Conservation (phyloP, 64 coral and sea anemone genomes). For the Dendrophyllia cribrosa region DNA sequence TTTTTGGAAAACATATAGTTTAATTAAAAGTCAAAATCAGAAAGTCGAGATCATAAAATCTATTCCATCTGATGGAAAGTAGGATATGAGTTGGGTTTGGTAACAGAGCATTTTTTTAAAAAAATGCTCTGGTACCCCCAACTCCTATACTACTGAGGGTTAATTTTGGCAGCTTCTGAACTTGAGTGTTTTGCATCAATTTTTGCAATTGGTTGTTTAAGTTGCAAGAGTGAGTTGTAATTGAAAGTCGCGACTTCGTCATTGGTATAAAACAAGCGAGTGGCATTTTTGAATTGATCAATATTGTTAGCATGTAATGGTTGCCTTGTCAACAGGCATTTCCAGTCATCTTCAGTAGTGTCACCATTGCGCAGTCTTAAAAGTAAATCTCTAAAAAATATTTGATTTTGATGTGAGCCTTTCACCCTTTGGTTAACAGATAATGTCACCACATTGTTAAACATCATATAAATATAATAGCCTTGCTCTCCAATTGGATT, state of each 20-base stretch:
- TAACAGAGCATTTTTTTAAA: too few species aligned
- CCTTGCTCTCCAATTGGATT: background rate
- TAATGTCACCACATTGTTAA: background rate
- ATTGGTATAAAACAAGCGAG: background rate
- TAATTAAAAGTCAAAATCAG: too few species aligned
- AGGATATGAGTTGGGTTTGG: too few species aligned
- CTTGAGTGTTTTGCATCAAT: conserved; percentile 52
- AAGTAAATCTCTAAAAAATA: background rate
- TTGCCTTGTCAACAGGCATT: background rate
- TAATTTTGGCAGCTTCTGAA: conserved; percentile 42
- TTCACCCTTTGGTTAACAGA: background rate
- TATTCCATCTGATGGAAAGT: too few species aligned
- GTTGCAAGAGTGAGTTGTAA: conserved; percentile 14
- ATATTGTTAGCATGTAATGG: background rate
- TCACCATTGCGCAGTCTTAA: background rate
- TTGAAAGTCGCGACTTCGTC: background rate
- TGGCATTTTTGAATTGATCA: background rate
- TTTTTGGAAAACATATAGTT: too few species aligned
- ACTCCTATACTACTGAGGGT: too few species aligned
- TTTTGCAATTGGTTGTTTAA: conserved; percentile 49
- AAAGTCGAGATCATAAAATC: too few species aligned
- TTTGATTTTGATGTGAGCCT: background rate
- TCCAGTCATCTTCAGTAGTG: background rate
- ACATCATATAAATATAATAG: background rate
- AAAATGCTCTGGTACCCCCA: too few species aligned